Evolutionary conservation across 2,888 invertebrate species (phyloP), one percentile per base, ranked within the genome.

Genomic region (Prosapia bicincta): DNA sequence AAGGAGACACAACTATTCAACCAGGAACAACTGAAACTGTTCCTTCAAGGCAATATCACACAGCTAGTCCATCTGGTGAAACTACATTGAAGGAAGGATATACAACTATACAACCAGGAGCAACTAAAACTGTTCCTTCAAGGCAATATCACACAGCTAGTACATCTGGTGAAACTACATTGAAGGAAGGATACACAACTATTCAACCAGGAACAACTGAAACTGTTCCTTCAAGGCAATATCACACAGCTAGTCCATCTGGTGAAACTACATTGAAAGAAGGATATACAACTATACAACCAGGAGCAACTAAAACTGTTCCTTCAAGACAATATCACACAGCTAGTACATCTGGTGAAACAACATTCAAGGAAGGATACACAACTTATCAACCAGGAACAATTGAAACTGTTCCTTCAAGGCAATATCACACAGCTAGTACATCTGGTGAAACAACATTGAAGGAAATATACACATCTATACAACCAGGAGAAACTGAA

Each of bases 21-120:
- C 69, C 66, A 28, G 71, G 67, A 24, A 68, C 54, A 76, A 76
- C 66, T 76, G 79, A 23, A 15, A 66, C 66, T 72, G 25, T 13
- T 1, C 3, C n/a, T 30, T 66, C 30, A 66, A 72, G 20, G 3
- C 15, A 13, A 20, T 15, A 20, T 32, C 66, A 66, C 1, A 66
- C 26, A 3, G 68, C 73, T 73, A 54, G 54, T 5, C 68, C 26
- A 6, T 30, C 9, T 30, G 9, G 9, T 6, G 30, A 30, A 30
- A 30, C 54, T 1, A 26, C 26, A 20, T n/a, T 26, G 26, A 54
- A 13, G 25, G 6, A 43, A 24, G 25, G 24, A 26, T 25, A 66
- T 54, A 26, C 30, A 25, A 10, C 30, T 66, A 25, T 43, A 10
- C 3, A 24, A 26, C 15, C 32, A 43, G 71, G 71, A n/a, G 43